phyloP scores from a whole-genome alignment of 92 coral and sea anemone genomes.

The Actinernus sp. region DNA sequence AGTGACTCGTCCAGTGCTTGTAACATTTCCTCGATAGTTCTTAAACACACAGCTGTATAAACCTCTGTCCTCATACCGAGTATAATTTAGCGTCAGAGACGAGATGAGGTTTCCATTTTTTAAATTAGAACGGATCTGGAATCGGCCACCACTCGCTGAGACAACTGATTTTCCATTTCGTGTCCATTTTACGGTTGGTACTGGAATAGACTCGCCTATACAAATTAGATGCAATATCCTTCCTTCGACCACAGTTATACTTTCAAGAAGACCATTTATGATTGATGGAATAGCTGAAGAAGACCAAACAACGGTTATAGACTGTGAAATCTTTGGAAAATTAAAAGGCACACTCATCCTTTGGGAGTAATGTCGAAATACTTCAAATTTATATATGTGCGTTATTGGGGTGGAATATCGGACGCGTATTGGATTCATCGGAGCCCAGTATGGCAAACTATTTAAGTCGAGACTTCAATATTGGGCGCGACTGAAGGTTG shows the following conservation, averaged over 20 bases:
- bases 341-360: too few relatives aligned
- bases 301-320: background rate
- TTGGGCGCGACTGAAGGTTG: too few relatives aligned
- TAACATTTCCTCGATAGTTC: slow-evolving; percentile 49
- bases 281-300: slow-evolving; percentile 54
- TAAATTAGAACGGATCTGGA: background rate
- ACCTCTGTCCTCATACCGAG: slow-evolving; percentile 55
- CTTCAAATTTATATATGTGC: too few relatives aligned
- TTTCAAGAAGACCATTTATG: background rate
- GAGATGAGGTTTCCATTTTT: slow-evolving; percentile 12
- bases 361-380: too few relatives aligned
- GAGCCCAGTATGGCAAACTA: too few relatives aligned
- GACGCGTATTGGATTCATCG: too few relatives aligned
- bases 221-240: slow-evolving; percentile 24
- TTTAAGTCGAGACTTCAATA: too few relatives aligned
- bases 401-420: too few relatives aligned
- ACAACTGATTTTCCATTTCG: background rate
- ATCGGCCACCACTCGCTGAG: background rate
- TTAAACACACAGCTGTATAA: slow-evolving; percentile 43
- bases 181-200: slow-evolving; percentile 59
- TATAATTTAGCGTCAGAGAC: slow-evolving; percentile 8
- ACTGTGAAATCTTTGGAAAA: too few relatives aligned
- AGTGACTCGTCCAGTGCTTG: slow-evolving; percentile 18
- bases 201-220: slow-evolving; percentile 62
- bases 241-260: slow-evolving; percentile 11